Conservation (phyloP, 2,888 invertebrate genomes). For the Ferdinandea cuprea region DNA sequence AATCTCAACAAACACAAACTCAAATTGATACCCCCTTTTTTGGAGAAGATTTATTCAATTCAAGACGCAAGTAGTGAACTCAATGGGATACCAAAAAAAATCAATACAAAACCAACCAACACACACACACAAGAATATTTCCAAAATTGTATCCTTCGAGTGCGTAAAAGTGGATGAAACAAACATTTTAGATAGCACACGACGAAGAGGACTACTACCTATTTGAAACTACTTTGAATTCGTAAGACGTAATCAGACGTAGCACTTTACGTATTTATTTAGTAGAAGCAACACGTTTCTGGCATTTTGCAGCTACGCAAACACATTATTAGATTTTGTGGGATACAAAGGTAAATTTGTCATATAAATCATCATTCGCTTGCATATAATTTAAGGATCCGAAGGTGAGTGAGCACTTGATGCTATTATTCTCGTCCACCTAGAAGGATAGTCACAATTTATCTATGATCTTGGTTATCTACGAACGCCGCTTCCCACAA, state of each 20-base stretch:
- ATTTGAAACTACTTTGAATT: too few species aligned
- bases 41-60: constrained; percentile 51
- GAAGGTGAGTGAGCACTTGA: too few species aligned
- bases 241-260: too few species aligned
- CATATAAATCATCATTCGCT: too few species aligned
- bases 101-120: constrained; percentile 47
- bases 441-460: neutral
- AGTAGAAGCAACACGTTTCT: too few species aligned
- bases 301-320: too few species aligned
- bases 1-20: neutral
- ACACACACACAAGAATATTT: neutral
- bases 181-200: constrained; percentile 23
- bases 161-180: constrained; percentile 24
- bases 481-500: neutral
- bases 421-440: constrained; percentile 16
- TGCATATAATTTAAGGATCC: too few species aligned
- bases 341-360: constrained; percentile 61
- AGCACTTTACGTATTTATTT: constrained; percentile 64
- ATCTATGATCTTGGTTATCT: constrained; percentile 41
- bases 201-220: constrained; percentile 42
- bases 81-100: constrained; percentile 53
- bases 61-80: constrained; percentile 51
- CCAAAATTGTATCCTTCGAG: constrained; percentile 12
- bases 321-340: constrained; percentile 66
- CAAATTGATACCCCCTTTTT: too few species aligned